phyloP scores from a whole-genome alignment of 64 coral and sea anemone species.

The Stylophora pistillata region DNA sequence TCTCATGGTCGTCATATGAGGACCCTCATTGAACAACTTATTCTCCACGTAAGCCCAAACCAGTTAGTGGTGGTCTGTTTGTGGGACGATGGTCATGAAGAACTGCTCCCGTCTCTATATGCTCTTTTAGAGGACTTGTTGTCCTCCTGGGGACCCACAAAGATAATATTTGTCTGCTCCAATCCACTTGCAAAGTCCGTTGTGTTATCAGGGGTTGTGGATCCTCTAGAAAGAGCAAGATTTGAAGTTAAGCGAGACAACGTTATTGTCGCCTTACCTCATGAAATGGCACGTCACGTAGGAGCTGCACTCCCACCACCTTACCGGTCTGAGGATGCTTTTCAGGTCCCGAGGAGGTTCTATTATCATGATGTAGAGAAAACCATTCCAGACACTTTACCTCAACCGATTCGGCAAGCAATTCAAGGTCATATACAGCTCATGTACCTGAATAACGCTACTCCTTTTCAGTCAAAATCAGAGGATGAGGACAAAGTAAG shows the following conservation, averaged over 20 bases:
- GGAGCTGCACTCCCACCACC: constrained; percentile 56
- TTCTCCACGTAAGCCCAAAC: constrained; percentile 63
- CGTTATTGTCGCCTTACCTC: constrained; percentile 63
- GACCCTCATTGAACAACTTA: constrained; percentile 49
- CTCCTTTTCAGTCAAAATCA: background rate
- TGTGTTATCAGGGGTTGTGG: constrained; percentile 18
- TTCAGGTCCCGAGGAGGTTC: constrained; percentile 66
- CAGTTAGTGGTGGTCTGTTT: constrained; percentile 61
- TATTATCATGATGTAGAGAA: constrained; percentile 12
- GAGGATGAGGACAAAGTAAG: constrained; percentile 36
- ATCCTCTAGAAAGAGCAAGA: constrained; percentile 44
- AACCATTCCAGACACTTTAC: constrained; percentile 66
- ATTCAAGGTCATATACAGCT: constrained; percentile 70
- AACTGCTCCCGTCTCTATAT: constrained; percentile 54
- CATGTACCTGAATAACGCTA: constrained; percentile 36
- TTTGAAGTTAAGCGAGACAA: constrained; percentile 51
- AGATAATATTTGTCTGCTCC: constrained; percentile 64
- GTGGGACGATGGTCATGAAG: constrained; percentile 64
- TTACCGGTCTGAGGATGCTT: constrained; percentile 71
- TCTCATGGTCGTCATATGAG: constrained; percentile 52
- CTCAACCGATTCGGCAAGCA: constrained; percentile 55
- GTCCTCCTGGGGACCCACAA: constrained; percentile 61
- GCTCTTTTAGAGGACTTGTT: constrained; percentile 50
- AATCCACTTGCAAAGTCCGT: constrained; percentile 4
- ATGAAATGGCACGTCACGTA: constrained; percentile 55